These are phyloP conservation scores for Antitype chi DNA, from an alignment of 2,888 invertebrate species.

Conservation along the genomic window DNA sequence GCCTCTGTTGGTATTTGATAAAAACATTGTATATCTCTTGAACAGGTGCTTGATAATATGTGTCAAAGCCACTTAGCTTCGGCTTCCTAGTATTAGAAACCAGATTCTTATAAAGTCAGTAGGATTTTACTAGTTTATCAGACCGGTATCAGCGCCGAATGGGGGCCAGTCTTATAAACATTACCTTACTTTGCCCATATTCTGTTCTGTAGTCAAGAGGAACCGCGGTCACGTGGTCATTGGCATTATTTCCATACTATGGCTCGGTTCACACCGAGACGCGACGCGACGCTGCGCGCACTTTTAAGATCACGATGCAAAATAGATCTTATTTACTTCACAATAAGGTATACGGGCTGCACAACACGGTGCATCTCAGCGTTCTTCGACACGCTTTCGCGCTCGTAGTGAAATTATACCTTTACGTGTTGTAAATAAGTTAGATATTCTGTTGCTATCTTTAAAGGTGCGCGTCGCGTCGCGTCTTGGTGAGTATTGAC, in stretches of 20 bases:
- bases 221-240: background rate
- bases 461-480: too few species aligned
- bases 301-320: too few species aligned
- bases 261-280: too few species aligned
- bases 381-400: too few species aligned
- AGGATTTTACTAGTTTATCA: conserved; percentile 15
- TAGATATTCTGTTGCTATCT: too few species aligned
- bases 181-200: conserved; percentile 13
- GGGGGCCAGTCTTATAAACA: conserved; percentile 1
- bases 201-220: background rate
- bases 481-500: too few species aligned
- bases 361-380: too few species aligned
- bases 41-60: conserved; percentile 21
- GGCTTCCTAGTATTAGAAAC: conserved; percentile 47
- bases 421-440: too few species aligned
- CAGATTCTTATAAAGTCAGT: conserved; percentile 29
- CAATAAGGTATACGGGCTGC: too few species aligned
- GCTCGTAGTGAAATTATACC: too few species aligned
- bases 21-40: conserved; percentile 1
- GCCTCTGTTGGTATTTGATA: background rate
- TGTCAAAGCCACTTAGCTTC: conserved; percentile 32
- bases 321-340: too few species aligned
- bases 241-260: background rate
- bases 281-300: too few species aligned
- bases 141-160: conserved; percentile 28